These are phyloP conservation scores for Tetragonisca angustula DNA, from an alignment of 2,888 invertebrate genomes.

Conservation along the genomic window DNA sequence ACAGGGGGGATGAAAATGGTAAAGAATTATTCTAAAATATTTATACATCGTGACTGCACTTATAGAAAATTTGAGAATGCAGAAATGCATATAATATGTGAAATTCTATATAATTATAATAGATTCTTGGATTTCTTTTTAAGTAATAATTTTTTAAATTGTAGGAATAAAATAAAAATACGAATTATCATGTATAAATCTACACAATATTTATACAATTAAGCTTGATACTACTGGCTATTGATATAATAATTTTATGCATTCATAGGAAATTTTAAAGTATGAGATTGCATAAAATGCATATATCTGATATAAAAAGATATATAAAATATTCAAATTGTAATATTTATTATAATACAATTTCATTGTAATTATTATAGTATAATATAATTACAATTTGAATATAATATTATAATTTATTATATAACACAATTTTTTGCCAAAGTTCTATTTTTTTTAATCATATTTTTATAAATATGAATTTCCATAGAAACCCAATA, in stretches of 20 bases:
- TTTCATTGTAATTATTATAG: no score
- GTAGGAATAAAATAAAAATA: no score
- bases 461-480: background rate
- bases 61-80: background rate
- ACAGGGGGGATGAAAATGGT: background rate
- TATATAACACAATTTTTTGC: background rate
- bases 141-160: no score
- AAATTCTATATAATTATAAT: background rate
- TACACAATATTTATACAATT: no score
- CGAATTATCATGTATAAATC: no score
- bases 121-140: no score
- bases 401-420: background rate
- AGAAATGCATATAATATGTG: background rate
- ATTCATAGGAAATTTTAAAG: background rate
- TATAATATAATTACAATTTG: no score
- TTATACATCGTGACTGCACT: background rate
- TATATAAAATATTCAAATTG: background rate
- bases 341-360: background rate
- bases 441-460: background rate
- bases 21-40: background rate
- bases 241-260: no score
- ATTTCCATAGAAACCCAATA: background rate
- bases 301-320: background rate
- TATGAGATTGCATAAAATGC: background rate
- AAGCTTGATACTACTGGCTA: no score